phyloP scores from a whole-genome alignment of 2,113 vertebrate genomes.

The Carassius carassius region DNA sequence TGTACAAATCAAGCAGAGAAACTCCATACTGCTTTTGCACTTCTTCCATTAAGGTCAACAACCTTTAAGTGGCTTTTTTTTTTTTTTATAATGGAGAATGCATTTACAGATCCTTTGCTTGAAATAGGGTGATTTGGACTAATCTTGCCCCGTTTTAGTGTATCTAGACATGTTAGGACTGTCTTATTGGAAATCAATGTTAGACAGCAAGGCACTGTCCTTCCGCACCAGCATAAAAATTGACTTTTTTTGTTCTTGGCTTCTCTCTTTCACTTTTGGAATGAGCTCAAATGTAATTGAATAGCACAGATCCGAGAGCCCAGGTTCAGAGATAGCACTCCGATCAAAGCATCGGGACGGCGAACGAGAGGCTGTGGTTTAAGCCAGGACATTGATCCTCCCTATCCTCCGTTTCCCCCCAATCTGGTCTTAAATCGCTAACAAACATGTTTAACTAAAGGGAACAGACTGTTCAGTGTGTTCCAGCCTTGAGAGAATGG shows the following conservation, averaged over 20 bases:
- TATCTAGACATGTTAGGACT: conserved; percentile 3
- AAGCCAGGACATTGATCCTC: conserved; percentile 19
- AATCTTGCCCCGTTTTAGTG: conserved; percentile 20
- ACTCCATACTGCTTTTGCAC: neutral
- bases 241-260: neutral
- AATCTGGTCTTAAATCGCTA: conserved; percentile 30
- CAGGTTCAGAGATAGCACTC: conserved; percentile 1
- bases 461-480: neutral
- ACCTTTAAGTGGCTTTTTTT: neutral
- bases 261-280: conserved; percentile 18
- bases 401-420: neutral
- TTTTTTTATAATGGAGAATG: conserved; percentile 24
- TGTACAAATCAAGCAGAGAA: neutral
- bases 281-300: conserved; percentile 32
- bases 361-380: neutral
- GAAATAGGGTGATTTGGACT: conserved; percentile 7
- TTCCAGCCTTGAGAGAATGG: neutral
- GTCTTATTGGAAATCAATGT: conserved; percentile 55
- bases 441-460: conserved; percentile 27
- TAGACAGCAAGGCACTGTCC: conserved; percentile 50
- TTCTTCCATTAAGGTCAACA: neutral
- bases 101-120: neutral
- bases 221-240: conserved; percentile 21
- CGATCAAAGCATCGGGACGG: neutral
- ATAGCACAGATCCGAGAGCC: neutral